Conservation (phyloP, 2,888 invertebrate genomes). For the Microctonus brassicae region DNA sequence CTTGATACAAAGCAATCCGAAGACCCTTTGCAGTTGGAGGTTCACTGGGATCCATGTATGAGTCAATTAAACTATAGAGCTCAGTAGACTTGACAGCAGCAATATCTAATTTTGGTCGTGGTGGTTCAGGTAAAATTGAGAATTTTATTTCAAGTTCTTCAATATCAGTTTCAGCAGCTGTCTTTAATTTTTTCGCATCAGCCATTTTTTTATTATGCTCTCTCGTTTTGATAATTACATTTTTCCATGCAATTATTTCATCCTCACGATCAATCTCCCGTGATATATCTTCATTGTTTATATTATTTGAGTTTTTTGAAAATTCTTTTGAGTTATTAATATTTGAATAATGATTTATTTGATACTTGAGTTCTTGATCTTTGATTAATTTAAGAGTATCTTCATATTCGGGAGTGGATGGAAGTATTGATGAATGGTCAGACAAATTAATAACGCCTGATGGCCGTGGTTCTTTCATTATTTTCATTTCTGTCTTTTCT, state of each 20-base stretch:
- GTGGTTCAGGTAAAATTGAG: slow-evolving; percentile 57
- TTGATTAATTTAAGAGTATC: neutral
- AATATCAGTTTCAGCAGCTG: neutral
- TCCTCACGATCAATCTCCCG: slow-evolving; percentile 35
- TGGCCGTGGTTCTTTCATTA: neutral
- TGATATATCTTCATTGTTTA: slow-evolving; percentile 46
- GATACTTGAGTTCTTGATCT: neutral
- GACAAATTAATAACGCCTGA: slow-evolving; percentile 7
- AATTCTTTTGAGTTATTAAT: neutral
- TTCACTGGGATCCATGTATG: neutral
- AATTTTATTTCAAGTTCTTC: slow-evolving; percentile 32
- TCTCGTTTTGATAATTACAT: slow-evolving; percentile 46
- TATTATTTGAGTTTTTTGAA: slow-evolving; percentile 4
- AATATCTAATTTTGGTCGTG: slow-evolving; percentile 50
- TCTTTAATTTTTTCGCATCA: neutral
- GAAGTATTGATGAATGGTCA: slow-evolving; percentile 3
- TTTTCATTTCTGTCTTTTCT: neutral
- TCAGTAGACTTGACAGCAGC: slow-evolving; percentile 41
- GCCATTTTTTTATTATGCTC: slow-evolving; percentile 28
- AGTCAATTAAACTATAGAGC: slow-evolving; percentile 1
- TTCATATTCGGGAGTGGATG: neutral
- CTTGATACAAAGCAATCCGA: slow-evolving; percentile 7
- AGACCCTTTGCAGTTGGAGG: neutral
- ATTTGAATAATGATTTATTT: neutral
- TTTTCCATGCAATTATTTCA: slow-evolving; percentile 55